Percentiles rank a stretch among this genome's conserved stretches.
Conservation (phyloP, 2,113 vertebrate species). For the Toxostoma redivivum region DNA sequence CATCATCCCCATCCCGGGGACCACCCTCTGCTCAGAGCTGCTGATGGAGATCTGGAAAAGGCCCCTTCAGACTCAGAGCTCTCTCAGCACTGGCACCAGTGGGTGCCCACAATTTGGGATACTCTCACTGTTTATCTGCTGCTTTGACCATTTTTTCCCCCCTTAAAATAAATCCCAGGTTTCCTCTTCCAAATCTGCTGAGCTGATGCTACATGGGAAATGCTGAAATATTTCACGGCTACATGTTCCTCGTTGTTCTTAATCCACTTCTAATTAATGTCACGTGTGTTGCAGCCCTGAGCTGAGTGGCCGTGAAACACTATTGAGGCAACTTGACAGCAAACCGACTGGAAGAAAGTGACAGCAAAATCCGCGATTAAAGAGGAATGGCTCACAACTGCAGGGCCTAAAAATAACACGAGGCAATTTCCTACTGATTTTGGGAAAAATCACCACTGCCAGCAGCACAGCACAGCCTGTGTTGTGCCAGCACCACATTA, state of each 20-base stretch:
- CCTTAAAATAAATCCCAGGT: background rate
- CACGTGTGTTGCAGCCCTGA: background rate
- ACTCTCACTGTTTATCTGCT: fast-evolving
- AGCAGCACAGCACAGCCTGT: background rate
- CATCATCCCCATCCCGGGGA: background rate
- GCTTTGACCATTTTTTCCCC: background rate
- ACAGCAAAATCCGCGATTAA: slow-evolving; percentile 18
- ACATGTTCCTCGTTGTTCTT: background rate
- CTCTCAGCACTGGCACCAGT: fast-evolving
- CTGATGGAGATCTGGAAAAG: background rate
- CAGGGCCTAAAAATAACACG: background rate
- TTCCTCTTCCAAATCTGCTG: background rate
- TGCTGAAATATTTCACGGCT: background rate
- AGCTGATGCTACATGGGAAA: background rate
- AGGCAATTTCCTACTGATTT: background rate
- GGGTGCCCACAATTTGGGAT: fast-evolving
- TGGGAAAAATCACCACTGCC: background rate
- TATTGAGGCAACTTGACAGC: background rate
- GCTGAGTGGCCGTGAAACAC: background rate
- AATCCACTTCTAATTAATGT: slow-evolving; percentile 19
- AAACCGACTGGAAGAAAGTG: background rate
- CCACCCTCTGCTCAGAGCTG: background rate
- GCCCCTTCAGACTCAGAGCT: background rate
- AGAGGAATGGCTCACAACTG: background rate
- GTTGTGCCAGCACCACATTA: background rate